phyloP scores from a whole-genome alignment of 1,140 invertebrate genomes.

The Drosophila auraria region DNA sequence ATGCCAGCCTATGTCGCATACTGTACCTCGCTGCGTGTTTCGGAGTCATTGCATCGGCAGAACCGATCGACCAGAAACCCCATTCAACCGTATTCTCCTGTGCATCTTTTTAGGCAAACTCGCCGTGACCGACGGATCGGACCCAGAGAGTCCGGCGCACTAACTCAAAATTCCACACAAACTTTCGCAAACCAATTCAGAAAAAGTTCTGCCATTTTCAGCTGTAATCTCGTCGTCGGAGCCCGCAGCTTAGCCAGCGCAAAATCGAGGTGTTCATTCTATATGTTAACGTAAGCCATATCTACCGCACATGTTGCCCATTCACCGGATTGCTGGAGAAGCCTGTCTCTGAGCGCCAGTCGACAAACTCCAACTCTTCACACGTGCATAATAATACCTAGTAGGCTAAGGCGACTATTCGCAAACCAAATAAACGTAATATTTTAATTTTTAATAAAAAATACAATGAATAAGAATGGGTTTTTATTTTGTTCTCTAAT shows the following conservation, averaged over 20 bases:
- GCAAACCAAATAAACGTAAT: constrained; percentile 62
- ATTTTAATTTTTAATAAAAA: constrained; percentile 46
- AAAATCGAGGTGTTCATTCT: constrained; percentile 77
- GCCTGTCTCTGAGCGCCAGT: constrained; percentile 30
- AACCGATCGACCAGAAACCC: constrained; percentile 16
- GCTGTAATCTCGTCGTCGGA: constrained; percentile 54
- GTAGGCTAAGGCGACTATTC: constrained; percentile 54
- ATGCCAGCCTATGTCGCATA: constrained; percentile 39
- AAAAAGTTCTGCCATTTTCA: constrained; percentile 72
- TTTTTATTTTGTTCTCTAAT: background rate
- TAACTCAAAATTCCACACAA: constrained; percentile 78
- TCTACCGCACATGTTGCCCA: constrained; percentile 59
- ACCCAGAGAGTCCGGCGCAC: constrained; percentile 50
- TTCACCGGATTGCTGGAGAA: constrained; percentile 56
- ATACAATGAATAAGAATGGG: background rate
- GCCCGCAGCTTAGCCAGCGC: constrained; percentile 59
- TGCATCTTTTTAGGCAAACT: constrained; percentile 70
- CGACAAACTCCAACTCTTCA: constrained; percentile 46
- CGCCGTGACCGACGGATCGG: constrained; percentile 56
- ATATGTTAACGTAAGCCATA: constrained; percentile 34
- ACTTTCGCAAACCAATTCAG: constrained; percentile 53
- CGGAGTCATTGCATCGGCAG: constrained; percentile 45
- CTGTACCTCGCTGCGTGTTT: constrained; percentile 7
- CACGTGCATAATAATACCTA: constrained; percentile 64
- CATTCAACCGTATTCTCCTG: constrained; percentile 44